phyloP scores from a whole-genome alignment of 2,888 invertebrate species.

The Trilocha varians region DNA sequence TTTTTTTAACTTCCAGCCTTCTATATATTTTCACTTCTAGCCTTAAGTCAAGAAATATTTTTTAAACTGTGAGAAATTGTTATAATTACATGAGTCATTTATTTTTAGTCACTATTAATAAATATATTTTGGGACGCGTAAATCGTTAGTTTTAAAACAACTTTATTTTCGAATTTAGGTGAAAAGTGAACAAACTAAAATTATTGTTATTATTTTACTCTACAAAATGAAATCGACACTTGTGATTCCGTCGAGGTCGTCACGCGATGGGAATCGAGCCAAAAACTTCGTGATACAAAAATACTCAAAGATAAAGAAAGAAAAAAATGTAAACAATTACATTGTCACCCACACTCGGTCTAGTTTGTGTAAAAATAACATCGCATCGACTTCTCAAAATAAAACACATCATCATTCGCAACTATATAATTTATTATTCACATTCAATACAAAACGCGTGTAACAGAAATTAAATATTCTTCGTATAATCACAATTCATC shows the following conservation, averaged over 20 bases:
- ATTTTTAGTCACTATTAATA: too few species aligned
- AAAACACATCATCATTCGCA: constrained; percentile 34
- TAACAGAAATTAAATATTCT: constrained; percentile 60
- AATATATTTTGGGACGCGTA: too few species aligned
- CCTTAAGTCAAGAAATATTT: too few species aligned
- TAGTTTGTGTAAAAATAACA: neutral
- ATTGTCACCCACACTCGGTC: neutral
- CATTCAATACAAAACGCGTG: constrained; percentile 73
- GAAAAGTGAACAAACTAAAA: too few species aligned
- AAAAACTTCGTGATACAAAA: neutral
- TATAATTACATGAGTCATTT: too few species aligned
- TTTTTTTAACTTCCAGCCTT: too few species aligned
- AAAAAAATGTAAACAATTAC: neutral
- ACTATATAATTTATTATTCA: constrained; percentile 73
- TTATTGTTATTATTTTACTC: too few species aligned
- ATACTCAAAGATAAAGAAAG: neutral
- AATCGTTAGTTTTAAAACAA: too few species aligned
- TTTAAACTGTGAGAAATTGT: too few species aligned
- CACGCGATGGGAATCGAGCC: neutral
- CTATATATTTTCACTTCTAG: too few species aligned
- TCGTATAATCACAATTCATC: constrained; percentile 45
- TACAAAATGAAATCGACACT: neutral
- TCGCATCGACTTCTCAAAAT: neutral
- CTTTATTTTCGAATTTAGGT: too few species aligned
- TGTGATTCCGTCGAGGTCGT: neutral